Conservation (phyloP, 2,888 invertebrate genomes). For the Lissocephala sabroskyi region DNA sequence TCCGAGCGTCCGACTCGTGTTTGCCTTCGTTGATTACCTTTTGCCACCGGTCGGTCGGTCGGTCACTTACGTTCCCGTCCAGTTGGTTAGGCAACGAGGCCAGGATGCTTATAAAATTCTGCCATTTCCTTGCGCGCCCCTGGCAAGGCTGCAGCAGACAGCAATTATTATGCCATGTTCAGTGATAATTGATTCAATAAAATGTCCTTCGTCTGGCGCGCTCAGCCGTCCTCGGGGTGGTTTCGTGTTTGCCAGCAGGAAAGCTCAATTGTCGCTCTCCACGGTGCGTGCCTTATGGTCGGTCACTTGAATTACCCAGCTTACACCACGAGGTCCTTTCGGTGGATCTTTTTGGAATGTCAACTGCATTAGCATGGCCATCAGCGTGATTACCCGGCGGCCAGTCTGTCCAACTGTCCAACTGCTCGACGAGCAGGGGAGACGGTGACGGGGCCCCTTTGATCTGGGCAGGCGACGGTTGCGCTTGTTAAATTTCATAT, state of each 20-base stretch:
- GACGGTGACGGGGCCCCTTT: constrained; percentile 13
- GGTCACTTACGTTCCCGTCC: constrained; percentile 35
- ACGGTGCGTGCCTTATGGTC: no score
- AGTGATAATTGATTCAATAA: constrained; percentile 65
- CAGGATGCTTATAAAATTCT: constrained; percentile 35
- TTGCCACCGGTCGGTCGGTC: constrained; percentile 15
- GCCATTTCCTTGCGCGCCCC: no score
- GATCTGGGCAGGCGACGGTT: constrained; percentile 29
- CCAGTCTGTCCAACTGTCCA: constrained; percentile 4
- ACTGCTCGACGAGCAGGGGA: background rate
- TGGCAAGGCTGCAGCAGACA: constrained; percentile 39
- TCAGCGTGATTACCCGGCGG: constrained; percentile 35
- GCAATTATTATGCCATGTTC: constrained; percentile 67
- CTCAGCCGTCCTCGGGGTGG: no score
- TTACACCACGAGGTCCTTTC: no score
- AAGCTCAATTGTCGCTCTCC: no score
- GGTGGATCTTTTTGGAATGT: constrained; percentile 39
- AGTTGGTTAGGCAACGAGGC: constrained; percentile 59
- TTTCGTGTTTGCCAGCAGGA: no score
- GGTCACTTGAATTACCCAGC: constrained; percentile 53
- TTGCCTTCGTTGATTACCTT: constrained; percentile 1
- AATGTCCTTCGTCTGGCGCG: constrained; percentile 24
- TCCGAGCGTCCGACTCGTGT: background rate
- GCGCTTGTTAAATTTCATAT: constrained; percentile 62
- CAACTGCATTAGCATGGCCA: constrained; percentile 62